Evolutionary conservation across 2,113 vertebrate genomes (phyloP).

Genomic region (Origma solitaria): DNA sequence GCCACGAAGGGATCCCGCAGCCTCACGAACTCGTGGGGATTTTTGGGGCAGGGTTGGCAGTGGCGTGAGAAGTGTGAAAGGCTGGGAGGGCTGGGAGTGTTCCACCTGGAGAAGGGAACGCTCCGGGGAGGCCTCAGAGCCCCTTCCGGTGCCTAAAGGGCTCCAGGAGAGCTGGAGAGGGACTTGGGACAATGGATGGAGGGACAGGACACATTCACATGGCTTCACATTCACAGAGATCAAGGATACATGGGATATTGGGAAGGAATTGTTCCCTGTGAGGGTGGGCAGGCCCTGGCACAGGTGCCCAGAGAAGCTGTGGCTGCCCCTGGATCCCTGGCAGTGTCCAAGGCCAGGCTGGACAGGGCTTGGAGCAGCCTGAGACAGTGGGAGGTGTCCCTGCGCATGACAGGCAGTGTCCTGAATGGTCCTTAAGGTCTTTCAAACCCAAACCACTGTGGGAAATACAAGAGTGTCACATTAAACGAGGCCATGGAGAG

Average conservation of each 20-base stretch:
- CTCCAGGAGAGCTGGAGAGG: background rate
- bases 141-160: background rate
- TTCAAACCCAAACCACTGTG: background rate
- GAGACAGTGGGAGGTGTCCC: accelerated
- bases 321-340: background rate
- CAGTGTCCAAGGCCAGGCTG: background rate
- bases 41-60: background rate
- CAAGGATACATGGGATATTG: too few relatives aligned
- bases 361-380: background rate
- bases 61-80: background rate
- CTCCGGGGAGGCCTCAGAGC: background rate
- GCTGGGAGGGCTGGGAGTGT: background rate
- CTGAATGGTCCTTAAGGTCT: background rate
- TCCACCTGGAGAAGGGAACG: background rate
- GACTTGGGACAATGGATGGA: background rate
- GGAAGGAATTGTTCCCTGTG: background rate
- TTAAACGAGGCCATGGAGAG: background rate
- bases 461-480: background rate
- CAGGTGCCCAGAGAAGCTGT: background rate
- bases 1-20: too few relatives aligned
- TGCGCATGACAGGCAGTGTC: background rate
- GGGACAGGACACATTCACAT: too few relatives aligned
- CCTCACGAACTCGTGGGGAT: accelerated
- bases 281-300: background rate
- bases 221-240: background rate